A percentile compares a stretch with the other conserved stretches of the same genome.
phyloP scores from a whole-genome alignment of 2,888 invertebrate species.

The Mamestra brassicae region DNA sequence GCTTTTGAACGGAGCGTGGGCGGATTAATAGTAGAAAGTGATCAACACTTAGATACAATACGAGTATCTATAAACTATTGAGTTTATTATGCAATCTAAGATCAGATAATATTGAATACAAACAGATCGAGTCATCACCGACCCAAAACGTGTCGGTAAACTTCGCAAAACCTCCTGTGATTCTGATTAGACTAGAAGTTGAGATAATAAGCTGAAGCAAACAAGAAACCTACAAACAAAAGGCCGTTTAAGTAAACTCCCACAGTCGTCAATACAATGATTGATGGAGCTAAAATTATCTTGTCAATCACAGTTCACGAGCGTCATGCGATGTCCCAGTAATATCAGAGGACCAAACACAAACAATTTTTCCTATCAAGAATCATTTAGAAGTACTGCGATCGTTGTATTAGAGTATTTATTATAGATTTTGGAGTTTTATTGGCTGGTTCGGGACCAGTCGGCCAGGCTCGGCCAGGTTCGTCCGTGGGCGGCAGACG shows the following conservation, averaged over 20 bases:
- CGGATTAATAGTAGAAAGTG: conserved; percentile 54
- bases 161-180: not conserved
- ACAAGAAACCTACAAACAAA: conserved; percentile 5
- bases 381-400: conserved; percentile 12
- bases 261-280: conserved; percentile 22
- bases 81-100: not conserved
- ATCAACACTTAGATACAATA: conserved; percentile 26
- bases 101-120: not conserved
- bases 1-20: conserved; percentile 48
- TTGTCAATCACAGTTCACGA: conserved; percentile 18
- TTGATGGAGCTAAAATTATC: conserved; percentile 26
- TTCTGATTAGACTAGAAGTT: not conserved
- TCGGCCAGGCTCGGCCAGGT: conserved; percentile 45
- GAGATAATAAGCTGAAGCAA: not conserved
- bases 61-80: not conserved
- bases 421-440: conserved; percentile 35
- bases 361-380: conserved; percentile 19
- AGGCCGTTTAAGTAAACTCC: not conserved
- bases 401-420: conserved; percentile 25
- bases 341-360: conserved; percentile 16
- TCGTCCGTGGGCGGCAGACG: conserved; percentile 62
- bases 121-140: not conserved
- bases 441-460: conserved; percentile 54
- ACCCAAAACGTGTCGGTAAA: not conserved
- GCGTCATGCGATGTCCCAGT: conserved; percentile 7